Percentiles rank a stretch among this genome's conserved stretches.
phyloP scores from a whole-genome alignment of 2,113 vertebrate genomes.

The Hippocampus abdominalis region DNA sequence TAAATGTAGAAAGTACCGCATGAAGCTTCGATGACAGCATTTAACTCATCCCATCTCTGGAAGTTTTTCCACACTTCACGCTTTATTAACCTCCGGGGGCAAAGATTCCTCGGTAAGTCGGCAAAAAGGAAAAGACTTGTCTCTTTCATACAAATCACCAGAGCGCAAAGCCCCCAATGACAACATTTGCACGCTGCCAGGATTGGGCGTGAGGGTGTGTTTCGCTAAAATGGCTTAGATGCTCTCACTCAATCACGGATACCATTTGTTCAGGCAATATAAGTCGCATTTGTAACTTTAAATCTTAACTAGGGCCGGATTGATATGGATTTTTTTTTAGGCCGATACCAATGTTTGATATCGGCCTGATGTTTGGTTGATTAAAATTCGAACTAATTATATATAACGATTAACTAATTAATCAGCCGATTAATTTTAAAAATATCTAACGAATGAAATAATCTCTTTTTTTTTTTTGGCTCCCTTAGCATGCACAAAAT shows the following conservation, averaged over 20 bases:
- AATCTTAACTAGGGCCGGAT: background rate
- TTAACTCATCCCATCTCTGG: slow-evolving; percentile 82
- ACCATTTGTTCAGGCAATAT: slow-evolving; percentile 14
- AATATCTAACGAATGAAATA: too few species aligned
- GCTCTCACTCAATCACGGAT: slow-evolving; percentile 40
- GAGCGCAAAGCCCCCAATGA: slow-evolving; percentile 60
- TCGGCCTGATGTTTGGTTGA: background rate
- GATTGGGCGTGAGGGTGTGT: slow-evolving; percentile 44
- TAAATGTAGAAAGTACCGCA: slow-evolving; percentile 73
- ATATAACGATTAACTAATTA: too few species aligned
- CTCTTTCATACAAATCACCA: slow-evolving; percentile 70
- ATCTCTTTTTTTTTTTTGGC: too few species aligned
- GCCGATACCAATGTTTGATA: too few species aligned
- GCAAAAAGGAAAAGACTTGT: slow-evolving; percentile 60
- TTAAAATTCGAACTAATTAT: too few species aligned
- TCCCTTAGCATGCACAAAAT: too few species aligned
- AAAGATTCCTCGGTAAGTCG: slow-evolving; percentile 84
- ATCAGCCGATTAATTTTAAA: too few species aligned
- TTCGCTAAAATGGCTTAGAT: slow-evolving; percentile 43
- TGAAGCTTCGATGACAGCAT: slow-evolving; percentile 90
- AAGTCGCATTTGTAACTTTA: background rate
- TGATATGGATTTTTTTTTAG: too few species aligned
- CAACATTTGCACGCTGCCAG: slow-evolving; percentile 60
- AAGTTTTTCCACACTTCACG: slow-evolving; percentile 98
- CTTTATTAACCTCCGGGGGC: slow-evolving; percentile 89